A percentile compares a stretch with the other conserved stretches of the same genome.
phyloP scores from a whole-genome alignment of 2,113 vertebrate species.

The Cygnus buccinator region DNA sequence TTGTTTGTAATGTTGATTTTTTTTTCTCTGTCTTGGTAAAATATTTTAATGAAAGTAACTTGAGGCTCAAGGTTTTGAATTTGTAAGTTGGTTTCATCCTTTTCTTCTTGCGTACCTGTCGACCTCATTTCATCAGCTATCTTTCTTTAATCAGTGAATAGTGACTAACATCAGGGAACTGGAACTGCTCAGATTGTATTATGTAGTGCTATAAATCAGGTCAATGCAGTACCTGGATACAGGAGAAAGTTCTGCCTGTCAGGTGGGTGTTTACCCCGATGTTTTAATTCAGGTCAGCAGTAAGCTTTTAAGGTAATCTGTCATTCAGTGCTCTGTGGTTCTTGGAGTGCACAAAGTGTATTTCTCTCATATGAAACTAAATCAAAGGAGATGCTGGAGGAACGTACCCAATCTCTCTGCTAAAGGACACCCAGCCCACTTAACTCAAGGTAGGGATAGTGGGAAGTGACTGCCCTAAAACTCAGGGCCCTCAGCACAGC shows the following conservation, averaged over 20 bases:
- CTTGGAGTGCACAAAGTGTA: conserved; percentile 38
- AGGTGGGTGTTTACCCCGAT: conserved; percentile 37
- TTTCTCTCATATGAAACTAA: neutral
- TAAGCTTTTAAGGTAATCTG: conserved; percentile 55
- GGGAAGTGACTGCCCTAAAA: neutral
- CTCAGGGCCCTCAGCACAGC: neutral
- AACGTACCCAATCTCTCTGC: neutral
- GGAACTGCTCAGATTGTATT: neutral
- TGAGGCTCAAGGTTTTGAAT: neutral
- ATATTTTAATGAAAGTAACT: neutral
- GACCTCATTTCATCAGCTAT: conserved; percentile 25
- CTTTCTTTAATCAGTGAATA: conserved; percentile 39
- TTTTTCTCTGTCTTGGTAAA: neutral
- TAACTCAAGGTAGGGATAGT: neutral
- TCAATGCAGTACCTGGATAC: neutral
- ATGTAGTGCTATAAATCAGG: conserved; percentile 23
- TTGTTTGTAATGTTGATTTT: neutral
- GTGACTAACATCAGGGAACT: neutral
- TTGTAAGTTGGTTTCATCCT: neutral
- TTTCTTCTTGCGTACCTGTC: conserved; percentile 34
- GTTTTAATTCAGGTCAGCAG: conserved; percentile 50
- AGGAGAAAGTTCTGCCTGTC: conserved; percentile 27
- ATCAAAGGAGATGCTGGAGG: neutral
- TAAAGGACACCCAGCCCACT: conserved; percentile 28
- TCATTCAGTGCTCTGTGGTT: neutral